A percentile compares a stretch with the other conserved stretches of the same genome.
Evolutionary conservation across 2,888 invertebrate genomes (phyloP).

Genomic region (Acanthosoma haemorrhoidale): DNA sequence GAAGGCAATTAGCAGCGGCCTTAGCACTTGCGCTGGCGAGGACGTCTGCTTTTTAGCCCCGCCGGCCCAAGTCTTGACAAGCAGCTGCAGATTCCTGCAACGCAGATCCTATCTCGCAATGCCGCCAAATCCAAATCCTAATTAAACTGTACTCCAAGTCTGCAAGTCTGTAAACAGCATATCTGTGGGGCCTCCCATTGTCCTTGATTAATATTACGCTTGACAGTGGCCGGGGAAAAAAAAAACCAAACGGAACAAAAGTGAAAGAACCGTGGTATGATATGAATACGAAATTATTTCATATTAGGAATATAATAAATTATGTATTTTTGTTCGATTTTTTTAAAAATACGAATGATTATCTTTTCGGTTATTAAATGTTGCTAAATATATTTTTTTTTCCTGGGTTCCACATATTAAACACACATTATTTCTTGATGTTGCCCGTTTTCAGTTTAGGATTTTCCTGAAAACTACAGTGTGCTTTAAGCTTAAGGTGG

Average conservation of each 20-base stretch:
- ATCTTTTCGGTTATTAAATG: too few species aligned
- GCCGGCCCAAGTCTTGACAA: not conserved
- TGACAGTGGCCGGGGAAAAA: not conserved
- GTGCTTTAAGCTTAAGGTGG: too few species aligned
- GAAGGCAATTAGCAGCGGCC: not conserved
- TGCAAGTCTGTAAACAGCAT: too few species aligned
- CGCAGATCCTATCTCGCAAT: not conserved
- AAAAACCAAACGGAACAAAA: not conserved
- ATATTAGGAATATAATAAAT: conserved; percentile 4
- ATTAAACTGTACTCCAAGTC: not conserved
- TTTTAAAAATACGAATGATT: too few species aligned
- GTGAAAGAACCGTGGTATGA: not conserved
- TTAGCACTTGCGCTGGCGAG: not conserved
- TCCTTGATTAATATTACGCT: not conserved
- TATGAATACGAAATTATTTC: not conserved
- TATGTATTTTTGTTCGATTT: too few species aligned
- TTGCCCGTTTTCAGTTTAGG: too few species aligned
- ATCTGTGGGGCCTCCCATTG: too few species aligned
- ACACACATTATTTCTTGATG: too few species aligned
- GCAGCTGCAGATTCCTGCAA: not conserved
- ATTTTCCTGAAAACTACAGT: too few species aligned
- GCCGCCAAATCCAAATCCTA: not conserved
- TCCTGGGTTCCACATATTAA: too few species aligned
- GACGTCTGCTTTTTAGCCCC: not conserved
- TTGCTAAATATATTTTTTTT: too few species aligned